A percentile compares a stretch with the other conserved stretches of the same genome.
phyloP scores from a whole-genome alignment of 2,888 invertebrate genomes.

The Sacculina carcini region DNA sequence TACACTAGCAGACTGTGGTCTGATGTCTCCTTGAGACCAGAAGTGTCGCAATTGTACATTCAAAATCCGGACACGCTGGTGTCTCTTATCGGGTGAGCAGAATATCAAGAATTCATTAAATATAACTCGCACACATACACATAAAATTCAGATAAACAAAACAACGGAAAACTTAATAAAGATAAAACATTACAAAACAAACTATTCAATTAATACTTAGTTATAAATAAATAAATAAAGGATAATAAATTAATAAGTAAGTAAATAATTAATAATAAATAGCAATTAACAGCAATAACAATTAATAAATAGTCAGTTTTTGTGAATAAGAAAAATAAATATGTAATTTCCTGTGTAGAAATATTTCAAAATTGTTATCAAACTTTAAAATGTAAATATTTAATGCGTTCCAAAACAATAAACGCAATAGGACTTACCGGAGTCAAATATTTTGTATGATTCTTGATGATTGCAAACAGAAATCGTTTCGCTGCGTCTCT shows the following conservation, averaged over 20 bases:
- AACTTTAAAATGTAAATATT: no score
- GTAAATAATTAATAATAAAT: background rate
- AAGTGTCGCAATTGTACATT: slow-evolving; percentile 81
- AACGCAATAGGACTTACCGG: no score
- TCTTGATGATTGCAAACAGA: no score
- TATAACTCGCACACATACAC: no score
- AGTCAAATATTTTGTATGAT: slow-evolving; percentile 8
- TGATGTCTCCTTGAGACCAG: slow-evolving; percentile 80
- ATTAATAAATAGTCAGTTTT: no score
- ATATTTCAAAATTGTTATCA: no score
- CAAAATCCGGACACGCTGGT: slow-evolving; percentile 62
- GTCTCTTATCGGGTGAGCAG: slow-evolving; percentile 44
- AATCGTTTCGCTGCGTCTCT: slow-evolving; percentile 64
- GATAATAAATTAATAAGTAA: background rate
- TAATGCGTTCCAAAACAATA: no score
- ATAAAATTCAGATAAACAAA: no score
- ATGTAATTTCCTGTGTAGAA: no score
- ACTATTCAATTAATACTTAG: background rate
- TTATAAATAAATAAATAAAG: background rate
- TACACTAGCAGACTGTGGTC: slow-evolving; percentile 89
- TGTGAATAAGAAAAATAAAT: no score
- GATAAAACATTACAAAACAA: no score
- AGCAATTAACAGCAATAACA: background rate
- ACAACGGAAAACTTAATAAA: background rate
- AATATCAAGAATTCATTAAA: no score